Percentiles rank a stretch among this genome's conserved stretches.
These are phyloP conservation scores for Martes martes DNA, from an alignment of 2,113 vertebrate species.

Conservation along the genomic window DNA sequence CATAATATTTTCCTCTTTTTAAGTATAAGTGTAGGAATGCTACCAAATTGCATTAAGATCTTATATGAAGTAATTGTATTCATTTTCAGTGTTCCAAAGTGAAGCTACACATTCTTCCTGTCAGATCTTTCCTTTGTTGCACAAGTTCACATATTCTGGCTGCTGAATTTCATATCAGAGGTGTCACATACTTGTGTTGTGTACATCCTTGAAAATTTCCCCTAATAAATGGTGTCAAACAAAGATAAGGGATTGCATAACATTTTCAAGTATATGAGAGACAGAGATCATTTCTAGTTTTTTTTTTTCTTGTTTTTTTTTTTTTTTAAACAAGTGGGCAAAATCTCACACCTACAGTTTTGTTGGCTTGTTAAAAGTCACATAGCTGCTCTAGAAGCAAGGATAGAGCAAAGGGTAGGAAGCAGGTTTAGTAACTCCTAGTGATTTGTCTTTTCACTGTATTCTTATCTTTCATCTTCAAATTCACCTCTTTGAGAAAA, in stretches of 20 bases:
- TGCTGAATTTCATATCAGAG: not conserved
- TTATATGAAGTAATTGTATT: not conserved
- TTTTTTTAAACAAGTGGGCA: not conserved
- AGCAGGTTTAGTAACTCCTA: not conserved
- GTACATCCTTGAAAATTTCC: not conserved
- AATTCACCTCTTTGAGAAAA: not conserved
- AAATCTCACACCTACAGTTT: not conserved
- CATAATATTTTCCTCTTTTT: not conserved
- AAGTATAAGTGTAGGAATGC: not conserved
- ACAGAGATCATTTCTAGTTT: not conserved
- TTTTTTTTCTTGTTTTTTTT: not conserved
- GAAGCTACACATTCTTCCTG: not conserved
- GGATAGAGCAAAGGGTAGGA: not conserved
- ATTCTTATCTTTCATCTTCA: not conserved
- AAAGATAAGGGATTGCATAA: not conserved
- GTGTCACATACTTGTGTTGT: not conserved
- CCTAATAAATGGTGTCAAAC: not conserved
- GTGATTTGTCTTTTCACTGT: not conserved
- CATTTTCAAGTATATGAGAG: not conserved
- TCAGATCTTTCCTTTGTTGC: not conserved
- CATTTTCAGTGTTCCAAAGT: not conserved
- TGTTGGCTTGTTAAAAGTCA: not conserved
- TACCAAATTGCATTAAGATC: not conserved
- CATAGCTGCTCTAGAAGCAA: not conserved
- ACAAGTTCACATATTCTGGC: not conserved